Evolutionary conservation across 2,113 vertebrate genomes (phyloP), one percentile per base, ranked within the genome.

Genomic region (Phoenicopterus ruber): DNA sequence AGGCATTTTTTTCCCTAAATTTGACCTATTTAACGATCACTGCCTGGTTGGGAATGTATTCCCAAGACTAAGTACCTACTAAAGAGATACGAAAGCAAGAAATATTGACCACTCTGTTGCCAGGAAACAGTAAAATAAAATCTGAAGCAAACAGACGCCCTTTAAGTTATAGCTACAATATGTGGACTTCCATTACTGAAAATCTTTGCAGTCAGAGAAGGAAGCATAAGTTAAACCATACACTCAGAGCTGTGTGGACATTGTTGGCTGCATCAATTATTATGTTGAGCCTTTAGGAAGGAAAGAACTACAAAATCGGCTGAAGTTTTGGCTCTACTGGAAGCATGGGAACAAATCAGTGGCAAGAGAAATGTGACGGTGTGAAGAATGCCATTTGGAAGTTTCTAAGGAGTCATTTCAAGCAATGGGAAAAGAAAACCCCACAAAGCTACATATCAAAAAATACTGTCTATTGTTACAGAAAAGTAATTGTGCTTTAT

Each of bases 121-220:
- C 80, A 86, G 76, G 86, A 90, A 92, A 90, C 74, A 73, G 66
- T 36, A 83, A 92, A 92, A 94, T 65, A 90, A 82, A 86, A 86
- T 65, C 71, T 86, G 59, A 97, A 76, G 47, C 65, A 90, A 88
- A 88, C 12, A 65, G 44, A 38, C 0, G 3, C 11, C 28, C 28
- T 94, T 77, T 77, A 95, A 90, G 17, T 70, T 95, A 73, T 50
- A 88, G 67, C 40, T 83, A 86, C 46, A 93, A 32, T 72, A 93
- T 25, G 19, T 31, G 46, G 67, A 66, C 40, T 77, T 88, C 31
- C 17, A 54, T 77, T 94, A 90, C 49, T 58, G 50, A 92, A 93
- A 90, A 92, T 61, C 29, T 70, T 69, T 69, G 29, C 66, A 80
- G 44, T 61, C 79, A 84, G 69, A 71, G 28, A 70, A 92, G 47